Base-by-base conservation (phyloP, 2,113 vertebrate genomes). In the Lophius piscatorius region DNA sequence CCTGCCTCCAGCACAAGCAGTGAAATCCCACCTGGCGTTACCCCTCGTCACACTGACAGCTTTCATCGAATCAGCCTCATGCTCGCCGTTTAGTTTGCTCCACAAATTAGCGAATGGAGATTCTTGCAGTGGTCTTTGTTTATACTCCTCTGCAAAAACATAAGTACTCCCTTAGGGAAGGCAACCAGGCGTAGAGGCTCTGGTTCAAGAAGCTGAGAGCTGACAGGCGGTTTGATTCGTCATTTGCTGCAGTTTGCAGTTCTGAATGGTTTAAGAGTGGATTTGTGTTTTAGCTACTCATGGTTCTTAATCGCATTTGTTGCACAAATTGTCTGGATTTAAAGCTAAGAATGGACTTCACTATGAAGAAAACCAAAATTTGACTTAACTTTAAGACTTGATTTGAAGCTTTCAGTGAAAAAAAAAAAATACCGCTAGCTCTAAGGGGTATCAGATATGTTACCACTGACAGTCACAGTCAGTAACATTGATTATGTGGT, bases 11-110 rank as follows among this genome's bases (percentile, higher is more conserved):
- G 84, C 83, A 84, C 80, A 88, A 89, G 78, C 88, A 91, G 87
- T 87, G 72, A 77, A 87, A 87, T 91, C 82, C 85, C 89, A 87
- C 87, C 50, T 77, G 84, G 87, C 91, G 87, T 84, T 87, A 74
- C 68, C 70, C 82, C 79, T 73, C 74, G 81, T 66, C 62, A 76
- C 84, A 35, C 59, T 82, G 86, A 88, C 85, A 90, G 82, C 88
- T 87, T 78, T 85, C 87, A 81, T 87, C 35, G 62, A 82, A 50
- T 84, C 60, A 71, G 42, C 72, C 59, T n/a, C n/a, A 67, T 87
- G 81, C 80, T 89, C 78, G 72, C 81, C 44, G 52, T 86, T 82
- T 69, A 72, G 68, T 87, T 78, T 80, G 51, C 59, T 81, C 80
- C 78, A 70, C 62, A 81, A 82, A 85, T 87, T 83, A 90, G 68